Conservation (phyloP, 1,140 invertebrate species). For the Acyrthosiphon pisum region DNA sequence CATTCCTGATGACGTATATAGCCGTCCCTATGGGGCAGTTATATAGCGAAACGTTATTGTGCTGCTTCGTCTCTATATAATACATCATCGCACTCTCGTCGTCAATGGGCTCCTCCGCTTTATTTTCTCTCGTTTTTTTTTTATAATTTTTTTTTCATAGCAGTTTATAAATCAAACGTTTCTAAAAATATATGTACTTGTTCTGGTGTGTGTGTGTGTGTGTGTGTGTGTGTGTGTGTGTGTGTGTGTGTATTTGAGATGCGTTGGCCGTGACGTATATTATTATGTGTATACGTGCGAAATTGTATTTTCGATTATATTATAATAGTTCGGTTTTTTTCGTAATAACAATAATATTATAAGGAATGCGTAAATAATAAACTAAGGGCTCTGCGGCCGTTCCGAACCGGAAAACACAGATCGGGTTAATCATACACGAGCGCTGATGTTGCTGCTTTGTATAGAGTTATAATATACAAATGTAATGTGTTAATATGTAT, state of each 20-base stretch:
- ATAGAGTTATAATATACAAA: neutral
- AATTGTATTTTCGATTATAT: neutral
- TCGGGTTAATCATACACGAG: neutral
- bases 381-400: neutral
- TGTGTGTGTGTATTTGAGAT: neutral
- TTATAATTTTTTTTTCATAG: neutral
- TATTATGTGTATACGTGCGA: neutral
- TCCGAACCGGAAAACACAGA: neutral
- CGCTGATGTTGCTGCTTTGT: no score
- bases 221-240: neutral
- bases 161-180: slow-evolving; percentile 43
- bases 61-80: neutral
- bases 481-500: neutral
- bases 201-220: no score
- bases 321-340: neutral
- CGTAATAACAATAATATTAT: neutral
- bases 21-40: neutral
- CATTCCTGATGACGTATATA: neutral
- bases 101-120: neutral
- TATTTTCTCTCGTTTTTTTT: slow-evolving; percentile 26
- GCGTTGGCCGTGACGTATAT: neutral
- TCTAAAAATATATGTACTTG: slow-evolving; percentile 35
- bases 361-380: neutral
- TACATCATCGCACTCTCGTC: neutral
- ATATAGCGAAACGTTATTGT: neutral